Evolutionary conservation across 2,113 vertebrate genomes (phyloP).

Genomic region (Sinocyclocheilus anophthalmus): DNA sequence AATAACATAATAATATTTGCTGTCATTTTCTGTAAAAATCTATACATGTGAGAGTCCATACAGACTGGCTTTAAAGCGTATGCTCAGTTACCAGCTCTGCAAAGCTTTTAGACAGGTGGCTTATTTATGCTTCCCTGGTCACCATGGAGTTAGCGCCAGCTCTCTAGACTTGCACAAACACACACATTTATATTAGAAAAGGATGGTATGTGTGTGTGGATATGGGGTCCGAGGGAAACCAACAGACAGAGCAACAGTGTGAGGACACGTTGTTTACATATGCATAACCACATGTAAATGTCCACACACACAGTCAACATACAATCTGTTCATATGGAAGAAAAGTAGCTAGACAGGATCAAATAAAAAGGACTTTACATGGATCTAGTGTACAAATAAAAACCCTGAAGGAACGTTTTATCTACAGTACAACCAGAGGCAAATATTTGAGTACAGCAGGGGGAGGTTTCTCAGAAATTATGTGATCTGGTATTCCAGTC

Average conservation of each 20-base stretch:
- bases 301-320: constrained; percentile 25
- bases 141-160: constrained; percentile 30
- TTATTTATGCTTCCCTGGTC: constrained; percentile 36
- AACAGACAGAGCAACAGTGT: constrained; percentile 21
- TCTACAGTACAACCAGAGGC: constrained; percentile 14
- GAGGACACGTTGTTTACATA: constrained; percentile 40
- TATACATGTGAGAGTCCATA: not conserved
- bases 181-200: constrained; percentile 5
- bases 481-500: constrained; percentile 5
- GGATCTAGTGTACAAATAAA: not conserved
- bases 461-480: not conserved
- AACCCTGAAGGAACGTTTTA: not conserved
- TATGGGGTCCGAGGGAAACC: not conserved
- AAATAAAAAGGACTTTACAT: constrained; percentile 1
- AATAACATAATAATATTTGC: no score
- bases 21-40: no score
- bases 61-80: constrained; percentile 5
- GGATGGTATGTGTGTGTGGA: not conserved
- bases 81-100: not conserved
- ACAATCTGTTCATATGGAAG: constrained; percentile 5
- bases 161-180: constrained; percentile 30
- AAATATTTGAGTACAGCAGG: constrained; percentile 28
- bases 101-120: constrained; percentile 38
- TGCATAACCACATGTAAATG: constrained; percentile 10
- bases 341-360: constrained; percentile 17